A percentile compares a stretch with the other conserved stretches of the same genome.
Evolutionary conservation across 64 coral and sea anemone genomes (phyloP).

Genomic region (Catalaphyllia jardinei): DNA sequence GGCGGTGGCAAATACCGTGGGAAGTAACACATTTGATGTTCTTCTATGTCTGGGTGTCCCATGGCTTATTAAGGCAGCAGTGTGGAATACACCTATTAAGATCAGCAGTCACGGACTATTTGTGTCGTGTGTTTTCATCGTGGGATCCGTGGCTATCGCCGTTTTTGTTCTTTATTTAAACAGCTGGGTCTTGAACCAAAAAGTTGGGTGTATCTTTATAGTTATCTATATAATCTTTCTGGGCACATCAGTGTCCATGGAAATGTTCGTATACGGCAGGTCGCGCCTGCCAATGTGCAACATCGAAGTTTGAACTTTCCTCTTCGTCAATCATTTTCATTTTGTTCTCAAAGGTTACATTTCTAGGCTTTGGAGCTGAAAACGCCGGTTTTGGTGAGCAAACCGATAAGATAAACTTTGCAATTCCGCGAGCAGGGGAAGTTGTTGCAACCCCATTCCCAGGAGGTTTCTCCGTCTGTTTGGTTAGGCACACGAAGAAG

Average conservation of each 20-base stretch:
- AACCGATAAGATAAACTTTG: too few relatives aligned
- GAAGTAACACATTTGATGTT: slow-evolving; percentile 91
- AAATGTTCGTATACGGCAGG: slow-evolving; percentile 61
- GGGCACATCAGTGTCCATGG: slow-evolving; percentile 66
- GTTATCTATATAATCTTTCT: slow-evolving; percentile 84
- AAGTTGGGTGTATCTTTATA: slow-evolving; percentile 78
- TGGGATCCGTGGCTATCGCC: slow-evolving; percentile 77
- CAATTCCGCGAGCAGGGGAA: too few relatives aligned
- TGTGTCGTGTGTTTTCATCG: slow-evolving; percentile 80
- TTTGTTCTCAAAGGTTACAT: too few relatives aligned
- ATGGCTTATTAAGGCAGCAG: slow-evolving; percentile 84
- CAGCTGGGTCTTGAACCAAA: slow-evolving; percentile 85
- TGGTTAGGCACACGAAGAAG: too few relatives aligned
- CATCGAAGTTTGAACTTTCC: too few relatives aligned
- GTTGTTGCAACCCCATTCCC: too few relatives aligned
- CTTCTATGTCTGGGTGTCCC: slow-evolving; percentile 86
- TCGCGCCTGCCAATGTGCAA: slow-evolving; percentile 85
- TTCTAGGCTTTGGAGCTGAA: too few relatives aligned
- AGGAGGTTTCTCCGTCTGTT: too few relatives aligned
- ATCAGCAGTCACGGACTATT: slow-evolving; percentile 85
- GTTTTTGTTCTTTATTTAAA: slow-evolving; percentile 73
- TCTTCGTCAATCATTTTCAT: too few relatives aligned
- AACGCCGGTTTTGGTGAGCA: too few relatives aligned
- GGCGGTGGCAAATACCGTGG: slow-evolving; percentile 83
- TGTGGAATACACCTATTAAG: slow-evolving; percentile 61